Base-by-base conservation (phyloP, 2,113 vertebrate species). In the Brachyistius frenatus region DNA sequence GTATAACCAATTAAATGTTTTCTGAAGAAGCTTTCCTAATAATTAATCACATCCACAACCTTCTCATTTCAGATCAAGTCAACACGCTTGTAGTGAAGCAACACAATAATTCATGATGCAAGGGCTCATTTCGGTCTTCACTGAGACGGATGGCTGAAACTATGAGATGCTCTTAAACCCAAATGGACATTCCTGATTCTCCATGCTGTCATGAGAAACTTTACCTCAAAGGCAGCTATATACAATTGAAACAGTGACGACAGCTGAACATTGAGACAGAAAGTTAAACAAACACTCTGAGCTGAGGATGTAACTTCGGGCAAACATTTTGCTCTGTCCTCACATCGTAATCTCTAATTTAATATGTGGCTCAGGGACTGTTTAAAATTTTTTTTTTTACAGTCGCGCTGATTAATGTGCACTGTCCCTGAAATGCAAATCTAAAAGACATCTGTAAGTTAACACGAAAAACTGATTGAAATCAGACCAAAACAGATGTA, bases 181-280 rank as follows among this genome's bases (percentile, higher is more conserved):
- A 74, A 60, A 81, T 66, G 32, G 35, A 30, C 82, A 82, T 89
- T 90, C 83, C 86, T 74, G 80, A 90, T 91, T 88, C 36, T 70
- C 64, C 70, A 33, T 30, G 52, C 67, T 74, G 69, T 76, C 53
- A 60, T 35, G 64, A 62, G 31, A 63, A 77, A 39, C 63, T 33
- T 39, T 73, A 60, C 13, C 54, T 71, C 66, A 73, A 84, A 61
- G 69, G 31, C 15, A 35, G 41, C 39, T 47, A 23, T 23, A 23
- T 23, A 33, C 5, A 9, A 39, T 31, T 58, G 57, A 81, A 73
- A 66, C 66, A 71, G 36, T 30, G 11, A n/a, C 65, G 60, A 52
- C 58, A 66, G 66, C 44, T 71, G 36, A 70, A 52, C 49, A 10
- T 66, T 44, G 39, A 10, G 37, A 47, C 78, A 57, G 60, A 49